Base-by-base conservation (phyloP, 2,888 invertebrate genomes). In the Conchocele bisecta region DNA sequence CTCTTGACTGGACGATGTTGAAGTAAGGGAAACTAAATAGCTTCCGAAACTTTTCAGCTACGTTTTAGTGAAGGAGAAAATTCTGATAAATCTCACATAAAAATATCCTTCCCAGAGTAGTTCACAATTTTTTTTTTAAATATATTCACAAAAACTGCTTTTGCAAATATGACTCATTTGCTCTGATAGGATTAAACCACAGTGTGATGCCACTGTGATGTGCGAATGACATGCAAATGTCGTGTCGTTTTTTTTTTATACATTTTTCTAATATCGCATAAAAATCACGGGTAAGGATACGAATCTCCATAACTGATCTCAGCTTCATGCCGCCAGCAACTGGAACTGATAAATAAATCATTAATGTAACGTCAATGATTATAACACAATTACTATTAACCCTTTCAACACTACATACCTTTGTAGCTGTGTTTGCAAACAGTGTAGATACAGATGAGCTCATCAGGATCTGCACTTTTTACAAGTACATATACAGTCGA, bases 1-100 rank as follows among this genome's bases (percentile, higher is more conserved):
- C 93, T 78, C 92, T 92, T 0, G 95, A 95, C 87, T 96, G 96
- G 5, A 96, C 93, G 35, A 93, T 86, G 90, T 96, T 96, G 90
- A 96, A 96, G 86, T 92, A 93, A 28, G 93, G 93, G 90, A 94
- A 94, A n/a, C 64, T 74, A 70, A 90, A 90, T 17, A 90, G 70
- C 41, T 59, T 29, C 54, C 86, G 77, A 67, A 75, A 90, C 31
- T 73, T 77, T 42, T 80, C 80, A 57, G 89, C 85, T 88, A 64
- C 1, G 5, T 33, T 7, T 1, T 15, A 20, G 35, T 67, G 28
- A 67, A 51, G 57, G 46, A 54, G 44, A 48, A 51, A 17, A 26
- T 24, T 37, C 22, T 3, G 29, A 20, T 39, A 4, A 7, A 28
- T 35, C 44, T 7, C 24, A 35, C 13, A 37, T 24, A 15, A 37